phyloP scores from a whole-genome alignment of 2,113 vertebrate genomes.

The Cryptoleucopteryx plumbea region DNA sequence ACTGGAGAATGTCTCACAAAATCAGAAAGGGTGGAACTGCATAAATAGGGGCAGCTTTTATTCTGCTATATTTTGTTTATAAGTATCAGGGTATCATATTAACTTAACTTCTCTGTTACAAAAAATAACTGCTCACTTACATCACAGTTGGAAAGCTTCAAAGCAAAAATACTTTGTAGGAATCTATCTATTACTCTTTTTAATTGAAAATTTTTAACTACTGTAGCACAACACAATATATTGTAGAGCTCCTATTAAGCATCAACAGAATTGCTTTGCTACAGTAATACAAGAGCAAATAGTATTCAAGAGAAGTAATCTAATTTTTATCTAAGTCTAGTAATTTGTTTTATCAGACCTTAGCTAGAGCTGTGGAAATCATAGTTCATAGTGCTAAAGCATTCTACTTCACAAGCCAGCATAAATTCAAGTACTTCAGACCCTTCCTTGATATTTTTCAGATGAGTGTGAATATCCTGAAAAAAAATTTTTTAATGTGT shows the following conservation, averaged over 20 bases:
- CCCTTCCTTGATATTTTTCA: not conserved
- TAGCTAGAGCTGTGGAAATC: not conserved
- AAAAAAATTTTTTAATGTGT: not conserved
- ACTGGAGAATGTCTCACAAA: not conserved
- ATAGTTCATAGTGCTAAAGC: not conserved
- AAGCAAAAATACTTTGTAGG: not conserved
- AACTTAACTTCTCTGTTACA: not conserved
- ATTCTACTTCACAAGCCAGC: not conserved
- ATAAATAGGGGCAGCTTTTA: not conserved
- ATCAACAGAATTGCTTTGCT: not conserved
- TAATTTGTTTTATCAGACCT: slow-evolving; percentile 24
- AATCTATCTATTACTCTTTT: not conserved
- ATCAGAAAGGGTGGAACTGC: not conserved
- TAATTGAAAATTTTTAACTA: slow-evolving; percentile 3
- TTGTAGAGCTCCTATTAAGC: not conserved
- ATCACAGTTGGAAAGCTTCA: not conserved
- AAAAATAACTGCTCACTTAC: not conserved
- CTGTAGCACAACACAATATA: not conserved
- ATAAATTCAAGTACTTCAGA: not conserved
- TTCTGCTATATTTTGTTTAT: not conserved
- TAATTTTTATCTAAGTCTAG: slow-evolving; percentile 22
- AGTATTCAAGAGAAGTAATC: slow-evolving; percentile 1
- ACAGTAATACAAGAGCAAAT: not conserved
- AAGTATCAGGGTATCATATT: not conserved
- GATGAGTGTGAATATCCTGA: not conserved